Conservation (phyloP, 1,140 invertebrate genomes). For the Monomorium pharaonis region DNA sequence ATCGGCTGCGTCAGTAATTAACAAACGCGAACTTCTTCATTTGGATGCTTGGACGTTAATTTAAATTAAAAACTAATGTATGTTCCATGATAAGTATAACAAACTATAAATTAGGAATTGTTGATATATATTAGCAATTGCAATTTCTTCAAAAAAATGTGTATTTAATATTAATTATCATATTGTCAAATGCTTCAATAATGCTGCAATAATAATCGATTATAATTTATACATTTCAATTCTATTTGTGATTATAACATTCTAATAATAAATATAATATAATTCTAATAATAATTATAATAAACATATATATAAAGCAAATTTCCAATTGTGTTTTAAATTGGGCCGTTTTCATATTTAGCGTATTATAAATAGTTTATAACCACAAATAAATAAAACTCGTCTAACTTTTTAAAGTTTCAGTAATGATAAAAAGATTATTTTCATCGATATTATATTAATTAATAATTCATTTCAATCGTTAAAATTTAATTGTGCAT, state of each 20-base stretch:
- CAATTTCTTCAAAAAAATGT: neutral
- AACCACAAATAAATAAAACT: neutral
- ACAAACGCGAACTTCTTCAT: slow-evolving; percentile 62
- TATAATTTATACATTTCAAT: neutral
- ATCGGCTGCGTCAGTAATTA: slow-evolving; percentile 66
- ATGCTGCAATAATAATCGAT: neutral
- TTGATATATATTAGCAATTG: neutral
- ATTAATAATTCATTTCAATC: slow-evolving; percentile 64
- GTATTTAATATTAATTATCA: neutral
- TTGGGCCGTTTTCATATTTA: neutral
- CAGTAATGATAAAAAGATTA: slow-evolving; percentile 61
- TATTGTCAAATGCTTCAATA: neutral
- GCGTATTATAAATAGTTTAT: neutral
- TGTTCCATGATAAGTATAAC: neutral
- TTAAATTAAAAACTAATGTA: slow-evolving; percentile 19
- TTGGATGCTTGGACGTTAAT: slow-evolving; percentile 25
- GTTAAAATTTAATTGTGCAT: slow-evolving; percentile 22
- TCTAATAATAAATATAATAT: neutral
- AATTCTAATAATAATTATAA: neutral
- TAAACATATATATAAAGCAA: neutral
- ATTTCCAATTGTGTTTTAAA: neutral
- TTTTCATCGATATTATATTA: slow-evolving; percentile 30
- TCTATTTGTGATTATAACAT: neutral
- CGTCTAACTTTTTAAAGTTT: slow-evolving; percentile 31
- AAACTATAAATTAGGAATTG: slow-evolving; percentile 17